Evolutionary conservation across 2,113 vertebrate genomes (phyloP).

Genomic region (Oncorhynchus nerka): DNA sequence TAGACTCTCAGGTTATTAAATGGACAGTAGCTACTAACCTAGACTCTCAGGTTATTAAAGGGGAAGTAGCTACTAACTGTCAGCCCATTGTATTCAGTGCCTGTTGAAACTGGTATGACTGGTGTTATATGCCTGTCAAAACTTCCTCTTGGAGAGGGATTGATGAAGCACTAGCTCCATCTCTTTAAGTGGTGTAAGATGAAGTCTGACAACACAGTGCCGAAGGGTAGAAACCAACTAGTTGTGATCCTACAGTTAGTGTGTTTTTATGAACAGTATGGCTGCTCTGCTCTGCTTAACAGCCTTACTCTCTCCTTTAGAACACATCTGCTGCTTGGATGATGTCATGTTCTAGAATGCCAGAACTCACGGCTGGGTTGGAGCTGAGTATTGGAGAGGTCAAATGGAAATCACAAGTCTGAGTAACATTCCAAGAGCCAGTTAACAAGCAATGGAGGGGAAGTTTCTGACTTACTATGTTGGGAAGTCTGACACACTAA

Average conservation of each 20-base stretch:
- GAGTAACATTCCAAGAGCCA: background rate
- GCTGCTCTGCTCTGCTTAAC: background rate
- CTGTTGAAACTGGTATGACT: constrained; percentile 25
- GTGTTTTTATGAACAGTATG: background rate
- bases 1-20: too few relatives aligned
- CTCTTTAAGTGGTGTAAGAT: constrained; percentile 7
- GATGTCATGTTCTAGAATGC: constrained; percentile 28
- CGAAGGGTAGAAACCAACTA: constrained; percentile 27
- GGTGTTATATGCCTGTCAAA: constrained; percentile 7
- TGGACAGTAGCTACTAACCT: too few relatives aligned
- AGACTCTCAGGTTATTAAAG: too few relatives aligned
- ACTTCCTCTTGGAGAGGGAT: background rate
- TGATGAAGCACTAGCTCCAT: constrained; percentile 14
- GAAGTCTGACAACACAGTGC: background rate
- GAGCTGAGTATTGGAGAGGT: background rate
- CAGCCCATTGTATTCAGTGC: background rate
- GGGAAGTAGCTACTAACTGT: background rate
- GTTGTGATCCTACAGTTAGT: constrained; percentile 10
- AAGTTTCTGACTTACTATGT: background rate
- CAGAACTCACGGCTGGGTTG: constrained; percentile 22
- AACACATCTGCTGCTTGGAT: constrained; percentile 31
- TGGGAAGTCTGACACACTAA: background rate
- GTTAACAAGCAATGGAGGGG: background rate
- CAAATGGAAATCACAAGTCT: background rate
- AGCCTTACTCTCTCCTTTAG: constrained; percentile 21